A percentile compares a stretch with the other conserved stretches of the same genome.
These are phyloP conservation scores for Cydia amplana DNA, from an alignment of 1,140 invertebrate species.

Conservation along the genomic window DNA sequence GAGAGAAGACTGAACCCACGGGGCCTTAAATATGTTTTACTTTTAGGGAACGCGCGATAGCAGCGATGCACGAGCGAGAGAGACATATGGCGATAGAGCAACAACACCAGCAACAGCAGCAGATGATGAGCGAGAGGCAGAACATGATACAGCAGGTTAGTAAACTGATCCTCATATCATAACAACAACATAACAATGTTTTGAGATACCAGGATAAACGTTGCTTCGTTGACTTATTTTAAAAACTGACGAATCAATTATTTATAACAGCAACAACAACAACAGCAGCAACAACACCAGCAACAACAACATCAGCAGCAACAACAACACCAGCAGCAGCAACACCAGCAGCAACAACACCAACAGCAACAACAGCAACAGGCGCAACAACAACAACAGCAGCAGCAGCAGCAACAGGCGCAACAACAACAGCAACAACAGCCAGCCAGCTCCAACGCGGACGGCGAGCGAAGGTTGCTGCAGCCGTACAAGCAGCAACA, in stretches of 20 bases:
- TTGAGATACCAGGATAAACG: too few relatives aligned
- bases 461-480: background rate
- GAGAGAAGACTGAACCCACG: too few relatives aligned
- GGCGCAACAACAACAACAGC: constrained; percentile 28
- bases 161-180: background rate
- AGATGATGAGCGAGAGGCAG: constrained; percentile 50
- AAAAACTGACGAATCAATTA: background rate
- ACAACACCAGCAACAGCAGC: constrained; percentile 56
- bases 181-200: too few relatives aligned
- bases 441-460: background rate
- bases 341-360: constrained; percentile 40
- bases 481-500: background rate
- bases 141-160: constrained; percentile 33
- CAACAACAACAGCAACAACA: constrained; percentile 37
- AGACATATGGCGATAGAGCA: constrained; percentile 61
- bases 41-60: constrained; percentile 36
- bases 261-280: constrained; percentile 32
- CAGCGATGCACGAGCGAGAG: constrained; percentile 55
- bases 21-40: constrained; percentile 31
- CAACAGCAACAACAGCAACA: constrained; percentile 34
- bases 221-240: too few relatives aligned
- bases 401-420: constrained; percentile 35
- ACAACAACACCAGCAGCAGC: constrained; percentile 43
- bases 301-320: constrained; percentile 43
- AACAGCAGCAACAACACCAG: constrained; percentile 33